Evolutionary conservation across 2,113 vertebrate species (phyloP).

Genomic region (Nannospalax galili): DNA sequence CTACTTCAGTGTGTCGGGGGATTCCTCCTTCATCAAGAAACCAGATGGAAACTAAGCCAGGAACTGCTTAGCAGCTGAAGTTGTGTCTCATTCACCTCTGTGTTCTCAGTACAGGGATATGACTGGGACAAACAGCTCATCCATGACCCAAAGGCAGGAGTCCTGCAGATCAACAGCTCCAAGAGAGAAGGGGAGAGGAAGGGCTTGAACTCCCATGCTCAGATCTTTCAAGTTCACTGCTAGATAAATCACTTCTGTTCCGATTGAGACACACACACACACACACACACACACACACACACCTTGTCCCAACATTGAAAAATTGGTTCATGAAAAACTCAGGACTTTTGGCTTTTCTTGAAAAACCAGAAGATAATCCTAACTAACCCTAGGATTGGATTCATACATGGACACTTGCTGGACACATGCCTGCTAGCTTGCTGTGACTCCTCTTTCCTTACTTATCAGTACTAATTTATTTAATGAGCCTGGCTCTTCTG

Average conservation of each 20-base stretch:
- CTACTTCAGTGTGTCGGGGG: neutral
- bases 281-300: neutral
- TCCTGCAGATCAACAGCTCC: neutral
- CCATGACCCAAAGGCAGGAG: neutral
- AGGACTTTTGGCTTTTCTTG: conserved; percentile 15
- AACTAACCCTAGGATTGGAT: neutral
- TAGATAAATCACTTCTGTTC: neutral
- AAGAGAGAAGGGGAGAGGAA: neutral
- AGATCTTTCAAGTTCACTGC: neutral
- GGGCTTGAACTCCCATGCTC: neutral
- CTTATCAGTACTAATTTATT: neutral
- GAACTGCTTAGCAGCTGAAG: accelerated
- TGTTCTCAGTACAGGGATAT: neutral
- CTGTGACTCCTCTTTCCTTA: neutral
- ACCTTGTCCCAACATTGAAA: conserved; percentile 32
- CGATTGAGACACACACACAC: neutral
- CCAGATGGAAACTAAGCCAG: neutral
- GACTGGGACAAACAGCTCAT: neutral
- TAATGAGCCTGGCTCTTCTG: neutral
- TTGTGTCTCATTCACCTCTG: neutral
- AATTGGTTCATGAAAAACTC: neutral
- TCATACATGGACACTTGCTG: neutral
- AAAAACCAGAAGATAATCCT: neutral
- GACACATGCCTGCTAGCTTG: neutral
- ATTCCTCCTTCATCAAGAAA: neutral